A percentile compares a stretch with the other conserved stretches of the same genome.
Conservation (phyloP, 2,888 invertebrate genomes). For the Drosophila lutescens region DNA sequence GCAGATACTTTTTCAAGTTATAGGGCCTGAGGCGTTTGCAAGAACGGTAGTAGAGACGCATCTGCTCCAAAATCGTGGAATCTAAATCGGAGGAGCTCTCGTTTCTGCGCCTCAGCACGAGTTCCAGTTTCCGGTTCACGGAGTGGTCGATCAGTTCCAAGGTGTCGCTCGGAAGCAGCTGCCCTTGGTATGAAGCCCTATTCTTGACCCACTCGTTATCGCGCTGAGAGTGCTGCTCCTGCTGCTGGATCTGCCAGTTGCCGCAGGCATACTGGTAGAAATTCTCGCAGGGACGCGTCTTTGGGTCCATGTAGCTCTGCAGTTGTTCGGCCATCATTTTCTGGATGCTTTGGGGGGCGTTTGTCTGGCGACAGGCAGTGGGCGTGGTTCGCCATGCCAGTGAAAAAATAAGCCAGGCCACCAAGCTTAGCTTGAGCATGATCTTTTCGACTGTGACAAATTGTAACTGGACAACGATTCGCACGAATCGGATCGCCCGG, state of each 20-base stretch:
- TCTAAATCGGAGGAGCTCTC: slow-evolving; percentile 46
- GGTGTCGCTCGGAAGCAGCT: slow-evolving; percentile 77
- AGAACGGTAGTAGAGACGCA: slow-evolving; percentile 78
- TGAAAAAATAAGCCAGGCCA: slow-evolving; percentile 70
- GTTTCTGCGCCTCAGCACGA: slow-evolving; percentile 60
- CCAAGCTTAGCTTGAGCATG: slow-evolving; percentile 78
- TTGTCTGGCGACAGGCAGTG: slow-evolving; percentile 74
- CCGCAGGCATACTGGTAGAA: slow-evolving; percentile 83
- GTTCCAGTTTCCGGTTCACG: slow-evolving; percentile 78
- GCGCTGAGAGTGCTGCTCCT: slow-evolving; percentile 25
- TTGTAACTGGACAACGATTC: slow-evolving; percentile 36
- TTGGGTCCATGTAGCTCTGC: slow-evolving; percentile 79
- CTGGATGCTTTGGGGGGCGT: slow-evolving; percentile 69
- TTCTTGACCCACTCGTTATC: slow-evolving; percentile 13
- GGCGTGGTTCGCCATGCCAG: slow-evolving; percentile 81
- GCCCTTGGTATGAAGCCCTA: slow-evolving; percentile 42
- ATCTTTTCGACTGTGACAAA: slow-evolving; percentile 41
- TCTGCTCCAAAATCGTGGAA: slow-evolving; percentile 56
- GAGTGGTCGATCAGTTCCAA: slow-evolving; percentile 75
- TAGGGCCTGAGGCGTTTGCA: slow-evolving; percentile 81
- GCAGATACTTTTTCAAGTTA: slow-evolving; percentile 78
- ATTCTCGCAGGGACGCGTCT: slow-evolving; percentile 80
- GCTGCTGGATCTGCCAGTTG: slow-evolving; percentile 80
- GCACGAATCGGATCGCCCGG: slow-evolving; percentile 5
- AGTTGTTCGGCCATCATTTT: slow-evolving; percentile 75